phyloP scores from a whole-genome alignment of 2,797 vertebrate genomes.

The Gymnopithys bicolor region DNA sequence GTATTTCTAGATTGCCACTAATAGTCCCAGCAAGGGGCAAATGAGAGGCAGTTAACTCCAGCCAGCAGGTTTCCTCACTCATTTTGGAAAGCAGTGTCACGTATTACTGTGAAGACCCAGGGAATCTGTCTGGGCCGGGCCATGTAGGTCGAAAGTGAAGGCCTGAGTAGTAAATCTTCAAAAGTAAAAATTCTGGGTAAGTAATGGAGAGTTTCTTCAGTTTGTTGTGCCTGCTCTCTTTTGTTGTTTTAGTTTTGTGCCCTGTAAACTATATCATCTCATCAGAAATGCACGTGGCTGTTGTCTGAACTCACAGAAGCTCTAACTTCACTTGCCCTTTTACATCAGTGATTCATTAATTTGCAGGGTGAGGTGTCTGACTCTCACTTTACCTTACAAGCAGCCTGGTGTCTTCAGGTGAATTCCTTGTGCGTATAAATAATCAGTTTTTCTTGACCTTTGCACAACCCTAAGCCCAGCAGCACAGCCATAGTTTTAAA shows the following conservation, averaged over 20 bases:
- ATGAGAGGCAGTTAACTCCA: not conserved
- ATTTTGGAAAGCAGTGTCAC: not conserved
- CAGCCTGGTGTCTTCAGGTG: conserved; percentile 1
- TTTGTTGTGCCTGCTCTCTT: not conserved
- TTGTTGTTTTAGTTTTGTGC: not conserved
- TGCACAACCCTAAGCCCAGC: conserved; percentile 1
- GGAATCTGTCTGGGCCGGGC: not conserved
- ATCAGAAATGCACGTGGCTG: not conserved
- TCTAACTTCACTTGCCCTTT: conserved; percentile 21
- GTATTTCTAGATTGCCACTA: not conserved
- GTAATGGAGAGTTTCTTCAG: not conserved
- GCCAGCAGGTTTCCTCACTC: not conserved
- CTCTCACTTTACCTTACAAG: conserved; percentile 34
- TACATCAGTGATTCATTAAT: conserved; percentile 24
- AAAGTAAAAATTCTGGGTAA: not conserved
- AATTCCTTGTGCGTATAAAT: conserved; percentile 35
- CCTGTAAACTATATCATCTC: not conserved
- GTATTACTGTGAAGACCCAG: not conserved
- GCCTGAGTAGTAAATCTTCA: not conserved
- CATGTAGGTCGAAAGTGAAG: not conserved
- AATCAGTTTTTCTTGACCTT: conserved; percentile 7
- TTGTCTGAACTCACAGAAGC: not conserved
- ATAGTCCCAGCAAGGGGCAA: not conserved
- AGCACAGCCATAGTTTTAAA: not conserved
- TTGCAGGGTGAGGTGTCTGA: not conserved